Evolutionary conservation across 1,140 invertebrate genomes (phyloP), one percentile per base, ranked within the genome.

Genomic region (Anastrepha ludens): DNA sequence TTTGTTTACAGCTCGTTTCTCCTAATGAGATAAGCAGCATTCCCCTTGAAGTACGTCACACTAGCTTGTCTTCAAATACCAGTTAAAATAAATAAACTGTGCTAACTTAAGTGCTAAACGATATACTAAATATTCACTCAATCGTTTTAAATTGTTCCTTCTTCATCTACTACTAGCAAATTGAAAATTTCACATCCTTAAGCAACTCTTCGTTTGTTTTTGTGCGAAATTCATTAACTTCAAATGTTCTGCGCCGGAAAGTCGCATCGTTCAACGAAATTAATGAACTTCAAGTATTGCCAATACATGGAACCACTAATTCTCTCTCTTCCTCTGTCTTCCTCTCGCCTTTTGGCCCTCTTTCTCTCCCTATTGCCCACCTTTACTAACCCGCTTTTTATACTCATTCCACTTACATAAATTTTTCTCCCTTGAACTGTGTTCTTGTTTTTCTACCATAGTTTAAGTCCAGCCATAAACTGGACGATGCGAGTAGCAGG

Each of bases 191-290:
- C 4, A n/a, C 15, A 4, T 62, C 60, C 60, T 55, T 55, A 55
- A 55, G 1, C 13, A 62, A n/a, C 60, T 62, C 5, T 15, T 62
- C 60, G 29, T 1, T 29, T 29, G 29, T 29, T 70, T 70, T 74
- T 47, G 70, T 74, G 70, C 44, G 44, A 74, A 74, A 74, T 74
- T 44, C 20, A 74, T 74, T 74, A 50, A 74, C 44, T 47, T 74
- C 15, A 74, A 74, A n/a, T 74, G 70, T 9, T 8, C 44, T 50
- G 1, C 17, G 44, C 41, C 11, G 41, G 41, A 74, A n/a, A 62
- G 60, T 62, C 41, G 44, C 15, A 50, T 15, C 13, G n/a, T 62
- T 62, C n/a, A 62, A 62, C 13, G 60, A 13, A 62, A 62, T 62
- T 13, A 62, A 62, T 62, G 4, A 17, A 62, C n/a, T 1, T 13